Conservation (phyloP, 37 sponge, comb jelly and placozoan genomes). For the Chondrilla cf. caribensis region DNA sequence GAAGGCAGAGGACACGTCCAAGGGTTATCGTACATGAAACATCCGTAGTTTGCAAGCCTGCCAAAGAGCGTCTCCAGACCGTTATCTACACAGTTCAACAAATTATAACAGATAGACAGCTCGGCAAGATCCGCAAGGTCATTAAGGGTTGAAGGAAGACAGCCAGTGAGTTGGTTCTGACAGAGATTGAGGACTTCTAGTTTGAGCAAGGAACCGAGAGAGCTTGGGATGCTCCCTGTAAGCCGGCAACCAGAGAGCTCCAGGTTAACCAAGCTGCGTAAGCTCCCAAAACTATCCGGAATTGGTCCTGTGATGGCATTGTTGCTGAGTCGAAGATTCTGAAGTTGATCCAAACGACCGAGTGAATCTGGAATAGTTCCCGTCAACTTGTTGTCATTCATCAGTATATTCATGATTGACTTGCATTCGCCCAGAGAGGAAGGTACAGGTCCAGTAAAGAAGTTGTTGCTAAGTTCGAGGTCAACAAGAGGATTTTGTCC, state of each 20-base stretch:
- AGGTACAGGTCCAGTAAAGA: constrained; percentile 63
- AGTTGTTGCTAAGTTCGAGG: constrained; percentile 65
- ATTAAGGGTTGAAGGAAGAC: constrained; percentile 51
- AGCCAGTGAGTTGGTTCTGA: constrained; percentile 50
- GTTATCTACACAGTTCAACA: constrained; percentile 33
- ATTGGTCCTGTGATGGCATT: constrained; percentile 64
- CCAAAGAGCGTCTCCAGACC: constrained; percentile 56
- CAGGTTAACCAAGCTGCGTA: constrained; percentile 18
- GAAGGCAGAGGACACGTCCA: constrained; percentile 77
- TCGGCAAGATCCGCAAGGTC: constrained; percentile 25
- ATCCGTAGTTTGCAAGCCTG: constrained; percentile 48
- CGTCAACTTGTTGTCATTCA: constrained; percentile 44
- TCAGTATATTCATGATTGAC: constrained; percentile 1
- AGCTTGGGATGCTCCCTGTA: constrained; percentile 49
- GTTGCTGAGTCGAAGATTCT: constrained; percentile 50
- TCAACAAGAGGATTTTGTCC: constrained; percentile 36
- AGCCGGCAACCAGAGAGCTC: constrained; percentile 40
- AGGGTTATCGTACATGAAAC: constrained; percentile 72
- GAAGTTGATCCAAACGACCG: constrained; percentile 31
- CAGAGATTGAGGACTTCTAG: constrained; percentile 53
- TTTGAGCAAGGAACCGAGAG: constrained; percentile 39
- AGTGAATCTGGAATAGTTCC: constrained; percentile 54
- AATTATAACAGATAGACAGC: constrained; percentile 63
- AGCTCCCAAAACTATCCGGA: constrained; percentile 49
- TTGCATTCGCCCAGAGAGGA: constrained; percentile 31